phyloP scores from a whole-genome alignment of 2,797 vertebrate species.

The Hyperoplus immaculatus region DNA sequence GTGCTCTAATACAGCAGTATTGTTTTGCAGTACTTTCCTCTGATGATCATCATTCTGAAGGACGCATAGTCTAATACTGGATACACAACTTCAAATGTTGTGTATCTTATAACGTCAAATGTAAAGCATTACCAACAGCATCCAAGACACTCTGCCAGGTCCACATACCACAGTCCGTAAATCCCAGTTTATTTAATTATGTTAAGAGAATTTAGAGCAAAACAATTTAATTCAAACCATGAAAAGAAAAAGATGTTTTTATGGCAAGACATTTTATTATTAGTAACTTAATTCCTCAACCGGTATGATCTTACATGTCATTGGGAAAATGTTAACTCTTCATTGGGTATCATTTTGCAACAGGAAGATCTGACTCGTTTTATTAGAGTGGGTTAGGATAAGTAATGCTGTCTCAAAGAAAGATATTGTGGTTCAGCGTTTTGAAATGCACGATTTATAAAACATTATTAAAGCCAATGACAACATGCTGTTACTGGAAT shows the following conservation, averaged over 20 bases:
- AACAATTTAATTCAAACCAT: constrained; percentile 15
- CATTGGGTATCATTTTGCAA: neutral
- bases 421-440: constrained; percentile 2
- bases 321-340: constrained; percentile 31
- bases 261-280: neutral
- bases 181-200: constrained; percentile 34
- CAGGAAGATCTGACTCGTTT: constrained; percentile 25
- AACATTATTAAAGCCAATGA: constrained; percentile 23
- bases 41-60: constrained; percentile 9
- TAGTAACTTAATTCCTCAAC: constrained; percentile 18
- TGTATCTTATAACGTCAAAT: constrained; percentile 20
- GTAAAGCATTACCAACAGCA: constrained; percentile 34
- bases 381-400: constrained; percentile 14
- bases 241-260: constrained; percentile 21
- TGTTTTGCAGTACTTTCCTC: neutral
- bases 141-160: constrained; percentile 9
- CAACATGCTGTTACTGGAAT: constrained; percentile 22
- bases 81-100: neutral
- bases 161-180: constrained; percentile 18
- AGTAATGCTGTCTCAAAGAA: constrained; percentile 11
- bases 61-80: neutral
- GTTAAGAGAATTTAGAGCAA: constrained; percentile 20
- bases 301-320: neutral
- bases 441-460: constrained; percentile 27
- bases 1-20: neutral